Percentiles rank a stretch among this genome's conserved stretches.
These are phyloP conservation scores for Apamea sordens DNA, from an alignment of 2,888 invertebrate species.

Conservation along the genomic window DNA sequence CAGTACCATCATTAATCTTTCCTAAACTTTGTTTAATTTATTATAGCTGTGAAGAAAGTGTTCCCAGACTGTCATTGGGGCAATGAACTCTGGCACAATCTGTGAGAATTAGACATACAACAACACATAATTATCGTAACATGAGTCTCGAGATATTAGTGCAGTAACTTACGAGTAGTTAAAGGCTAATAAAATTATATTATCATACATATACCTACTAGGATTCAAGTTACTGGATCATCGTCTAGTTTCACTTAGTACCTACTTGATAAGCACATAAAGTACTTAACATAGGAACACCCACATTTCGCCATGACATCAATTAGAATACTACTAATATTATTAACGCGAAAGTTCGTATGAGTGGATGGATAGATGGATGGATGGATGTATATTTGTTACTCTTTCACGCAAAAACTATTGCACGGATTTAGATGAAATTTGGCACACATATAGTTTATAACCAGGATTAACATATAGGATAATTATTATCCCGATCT, in stretches of 20 bases:
- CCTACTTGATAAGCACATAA: neutral
- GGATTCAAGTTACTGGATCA: conserved; percentile 23
- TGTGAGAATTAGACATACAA: conserved; percentile 57
- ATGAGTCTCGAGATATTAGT: conserved; percentile 39
- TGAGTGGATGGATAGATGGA: no score
- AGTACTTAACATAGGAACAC: neutral
- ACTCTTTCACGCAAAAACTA: no score
- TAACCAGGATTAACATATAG: no score
- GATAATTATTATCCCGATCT: no score
- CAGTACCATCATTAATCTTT: conserved; percentile 78
- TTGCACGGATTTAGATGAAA: no score
- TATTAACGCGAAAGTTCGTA: no score
- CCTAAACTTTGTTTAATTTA: conserved; percentile 73
- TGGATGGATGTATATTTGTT: no score
- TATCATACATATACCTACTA: conserved; percentile 3
- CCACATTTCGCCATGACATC: neutral
- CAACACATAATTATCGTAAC: conserved; percentile 53
- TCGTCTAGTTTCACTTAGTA: neutral
- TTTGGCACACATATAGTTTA: no score
- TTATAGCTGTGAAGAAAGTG: conserved; percentile 62
- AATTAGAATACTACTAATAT: no score
- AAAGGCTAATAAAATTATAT: conserved; percentile 31
- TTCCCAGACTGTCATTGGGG: conserved; percentile 62
- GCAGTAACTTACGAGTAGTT: conserved; percentile 21
- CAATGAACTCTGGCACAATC: conserved; percentile 50